Base-by-base conservation (phyloP, 2,888 invertebrate species). In the Odontothrips loti region DNA sequence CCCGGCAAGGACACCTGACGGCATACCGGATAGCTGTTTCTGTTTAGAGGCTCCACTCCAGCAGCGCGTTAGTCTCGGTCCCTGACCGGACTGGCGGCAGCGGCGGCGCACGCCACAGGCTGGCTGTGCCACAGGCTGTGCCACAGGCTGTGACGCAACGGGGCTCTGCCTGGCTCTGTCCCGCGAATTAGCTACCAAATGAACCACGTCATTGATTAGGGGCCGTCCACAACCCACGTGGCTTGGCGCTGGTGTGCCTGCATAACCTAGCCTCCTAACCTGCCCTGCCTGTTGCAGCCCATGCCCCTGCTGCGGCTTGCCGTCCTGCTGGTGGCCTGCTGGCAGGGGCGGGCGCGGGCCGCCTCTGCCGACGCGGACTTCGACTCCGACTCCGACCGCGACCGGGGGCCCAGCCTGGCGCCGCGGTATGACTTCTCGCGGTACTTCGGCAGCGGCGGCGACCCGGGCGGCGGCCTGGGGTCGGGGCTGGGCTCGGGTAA, bases 401-500 rank as follows among this genome's bases (percentile, higher is more conserved):
- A 58, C 20, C 8, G 23, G 11, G 0, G 4, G 23, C 68, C 68
- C 11, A n/a, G 68, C 68, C 68, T 75, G 27, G 23, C 68, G 1
- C 68, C 68, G 11, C 68, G 68, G 1, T 75, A 75, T 75, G 68
- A 75, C 27, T 75, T 75, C 68, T 75, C 68, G 68, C 68, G 68
- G 23, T 75, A 75, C 68, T 75, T 75, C 68, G 68, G 68, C 23
- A 27, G 27, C 27, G 27, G 68, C 23, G 68, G 68, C 68, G 68
- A 68, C 68, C 68, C 68, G 23, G 68, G 68, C 9, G 68, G 68
- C 68, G 68, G 27, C 68, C 68, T 27, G 1, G 68, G 68, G 27
- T 11, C 1, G 1, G 68, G 68, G 1, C 68, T 75, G 27, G 68
- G 68, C 11, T 8, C 27, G 27, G 68, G 27, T 27, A 75, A 75